Base-by-base conservation (phyloP, 2,113 vertebrate species). In the Cottus gobio region DNA sequence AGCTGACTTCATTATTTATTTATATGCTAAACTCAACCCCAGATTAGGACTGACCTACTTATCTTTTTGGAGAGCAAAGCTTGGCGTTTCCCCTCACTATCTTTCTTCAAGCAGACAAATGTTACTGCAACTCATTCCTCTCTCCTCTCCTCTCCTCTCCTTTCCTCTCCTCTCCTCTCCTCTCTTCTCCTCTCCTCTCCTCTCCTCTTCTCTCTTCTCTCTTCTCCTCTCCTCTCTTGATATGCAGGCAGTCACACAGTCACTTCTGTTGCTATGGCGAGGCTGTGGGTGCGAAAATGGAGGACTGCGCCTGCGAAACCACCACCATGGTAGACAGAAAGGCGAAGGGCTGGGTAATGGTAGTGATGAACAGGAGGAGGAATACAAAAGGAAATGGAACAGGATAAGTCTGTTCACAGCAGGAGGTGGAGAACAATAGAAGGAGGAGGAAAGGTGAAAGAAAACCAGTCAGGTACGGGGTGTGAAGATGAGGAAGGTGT, bases 41-140 rank as follows among this genome's bases (percentile, higher is more conserved):
- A 89, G 85, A 90, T 93, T 91, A 89, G 75, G 64, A 87, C 88
- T 93, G 91, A 93, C 93, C 93, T 89, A 93, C 86, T 93, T 93
- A 79, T 92, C 82, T 89, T 89, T 90, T 87, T 24, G 5, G 65
- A 82, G 61, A 77, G 81, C 78, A 85, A 86, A 84, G 87, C 84
- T 75, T 77, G 64, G 64, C 50, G 54, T 87, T 86, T 80, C 75
- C 70, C 62, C 78, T 79, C 75, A 57, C 79, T 69, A 79, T 78
- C 61, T 86, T 85, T 75, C 73, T 80, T 62, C 44, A 57, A 77
- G 78, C 77, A 72, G 44, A 31, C 30, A 15, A 74, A 71, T 84
- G 72, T 85, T 85, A 80, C 70, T 58, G 64, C 78, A 76, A 46
- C 75, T 70, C 72, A 78, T 84, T 68, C 39, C 69, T 81, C 36